Conservation (phyloP, 2,113 vertebrate species). For the Neolamprologus variostigma region DNA sequence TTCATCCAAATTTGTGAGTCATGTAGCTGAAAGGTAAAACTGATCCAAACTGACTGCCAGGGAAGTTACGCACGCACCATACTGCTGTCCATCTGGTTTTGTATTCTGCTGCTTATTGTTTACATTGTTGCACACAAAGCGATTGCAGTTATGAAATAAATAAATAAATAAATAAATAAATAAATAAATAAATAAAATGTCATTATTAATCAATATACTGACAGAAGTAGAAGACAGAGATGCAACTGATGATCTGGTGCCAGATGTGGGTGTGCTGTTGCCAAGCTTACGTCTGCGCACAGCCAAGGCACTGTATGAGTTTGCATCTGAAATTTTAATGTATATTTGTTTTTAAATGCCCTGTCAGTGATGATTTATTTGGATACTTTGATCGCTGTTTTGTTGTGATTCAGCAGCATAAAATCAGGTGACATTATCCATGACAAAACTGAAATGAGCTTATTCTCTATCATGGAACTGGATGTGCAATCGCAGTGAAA, state of each 20-base stretch:
- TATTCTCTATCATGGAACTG: conserved; percentile 37
- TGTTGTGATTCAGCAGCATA: conserved; percentile 54
- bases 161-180: conserved; percentile 38
- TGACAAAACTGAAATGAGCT: conserved; percentile 64
- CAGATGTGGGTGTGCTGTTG: neutral
- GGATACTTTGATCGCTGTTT: conserved; percentile 50
- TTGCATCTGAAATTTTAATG: conserved; percentile 19
- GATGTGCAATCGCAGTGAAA: conserved; percentile 41
- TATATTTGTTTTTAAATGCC: conserved; percentile 62
- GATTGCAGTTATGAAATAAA: conserved; percentile 7
- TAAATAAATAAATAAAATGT: conserved; percentile 3
- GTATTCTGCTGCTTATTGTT: neutral
- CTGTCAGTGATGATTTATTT: conserved; percentile 67
- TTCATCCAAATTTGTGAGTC: conserved; percentile 25
- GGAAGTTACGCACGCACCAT: neutral
- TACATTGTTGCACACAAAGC: neutral
- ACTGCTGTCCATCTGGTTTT: conserved; percentile 11
- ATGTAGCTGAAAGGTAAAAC: conserved; percentile 3
- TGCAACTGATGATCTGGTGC: conserved; percentile 27
- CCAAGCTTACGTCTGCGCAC: neutral
- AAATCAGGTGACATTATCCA: conserved; percentile 63
- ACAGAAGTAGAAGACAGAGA: conserved; percentile 13
- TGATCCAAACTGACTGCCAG: neutral
- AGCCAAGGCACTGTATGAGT: neutral
- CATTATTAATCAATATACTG: conserved; percentile 46